Percentiles rank a stretch among this genome's conserved stretches.
These are phyloP conservation scores for Cynaeus angustus DNA, from an alignment of 2,888 invertebrate species.

Conservation along the genomic window DNA sequence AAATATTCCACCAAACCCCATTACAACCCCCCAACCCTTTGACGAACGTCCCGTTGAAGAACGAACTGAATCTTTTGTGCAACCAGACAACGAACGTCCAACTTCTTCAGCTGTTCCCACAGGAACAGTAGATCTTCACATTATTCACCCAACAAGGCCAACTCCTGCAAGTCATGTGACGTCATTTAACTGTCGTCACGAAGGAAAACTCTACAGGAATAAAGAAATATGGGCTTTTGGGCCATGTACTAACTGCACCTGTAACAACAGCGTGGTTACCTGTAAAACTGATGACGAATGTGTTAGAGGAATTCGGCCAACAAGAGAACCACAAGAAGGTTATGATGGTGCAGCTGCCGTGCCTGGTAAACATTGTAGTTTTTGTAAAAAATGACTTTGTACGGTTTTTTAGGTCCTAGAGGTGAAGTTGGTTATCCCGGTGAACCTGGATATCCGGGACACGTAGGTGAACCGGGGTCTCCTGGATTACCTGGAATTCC, in stretches of 20 bases:
- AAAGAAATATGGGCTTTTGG: conserved; percentile 82
- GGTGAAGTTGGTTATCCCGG: conserved; percentile 75
- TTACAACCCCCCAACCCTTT: conserved; percentile 66
- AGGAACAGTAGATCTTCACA: conserved; percentile 61
- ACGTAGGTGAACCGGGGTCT: conserved; percentile 76
- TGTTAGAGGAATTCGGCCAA: conserved; percentile 61
- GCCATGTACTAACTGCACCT: conserved; percentile 83
- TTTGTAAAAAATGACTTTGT: conserved; percentile 2
- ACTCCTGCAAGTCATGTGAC: conserved; percentile 54
- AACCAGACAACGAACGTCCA: conserved; percentile 67
- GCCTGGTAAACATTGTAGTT: conserved; percentile 42
- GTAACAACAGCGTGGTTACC: conserved; percentile 77
- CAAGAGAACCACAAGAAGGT: conserved; percentile 52
- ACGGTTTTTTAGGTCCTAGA: conserved; percentile 66
- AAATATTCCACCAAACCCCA: background rate
- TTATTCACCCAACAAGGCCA: conserved; percentile 59
- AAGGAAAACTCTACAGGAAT: conserved; percentile 72
- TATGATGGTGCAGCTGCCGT: conserved; percentile 27
- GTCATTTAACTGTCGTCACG: conserved; percentile 59
- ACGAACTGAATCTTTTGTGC: conserved; percentile 60
- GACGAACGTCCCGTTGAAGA: conserved; percentile 63
- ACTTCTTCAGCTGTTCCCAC: conserved; percentile 60
- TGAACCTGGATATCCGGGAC: conserved; percentile 76
- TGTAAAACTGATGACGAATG: conserved; percentile 74
- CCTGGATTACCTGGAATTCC: conserved; percentile 80